These are phyloP conservation scores for Holocentrus rufus DNA, from an alignment of 2,797 vertebrate species.

Conservation along the genomic window DNA sequence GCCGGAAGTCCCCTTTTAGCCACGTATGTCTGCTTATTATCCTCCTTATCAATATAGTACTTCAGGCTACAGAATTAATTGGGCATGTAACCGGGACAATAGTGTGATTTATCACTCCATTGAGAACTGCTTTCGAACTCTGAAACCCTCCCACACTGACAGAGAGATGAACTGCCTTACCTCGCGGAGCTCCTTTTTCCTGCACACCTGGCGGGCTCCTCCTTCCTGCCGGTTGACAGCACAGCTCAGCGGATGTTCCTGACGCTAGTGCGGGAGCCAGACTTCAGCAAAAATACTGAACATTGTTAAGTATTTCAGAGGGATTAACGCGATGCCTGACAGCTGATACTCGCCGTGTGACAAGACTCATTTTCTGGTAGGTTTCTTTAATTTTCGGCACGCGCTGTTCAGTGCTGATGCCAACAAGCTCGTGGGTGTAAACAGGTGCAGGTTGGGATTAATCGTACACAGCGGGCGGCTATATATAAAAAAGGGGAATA, in stretches of 20 bases:
- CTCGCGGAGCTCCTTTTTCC: too few species aligned
- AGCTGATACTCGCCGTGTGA: slow-evolving; percentile 38
- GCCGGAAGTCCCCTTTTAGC: too few species aligned
- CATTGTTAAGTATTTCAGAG: not conserved
- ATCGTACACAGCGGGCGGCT: not conserved
- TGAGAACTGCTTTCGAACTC: too few species aligned
- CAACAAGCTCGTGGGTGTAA: not conserved
- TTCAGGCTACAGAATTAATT: too few species aligned
- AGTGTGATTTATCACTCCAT: too few species aligned
- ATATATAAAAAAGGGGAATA: rapidly evolving
- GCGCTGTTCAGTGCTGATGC: not conserved
- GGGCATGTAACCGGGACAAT: too few species aligned
- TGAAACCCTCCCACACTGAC: too few species aligned
- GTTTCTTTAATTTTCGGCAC: not conserved
- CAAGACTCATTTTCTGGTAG: slow-evolving; percentile 29
- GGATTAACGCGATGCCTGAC: slow-evolving; percentile 27
- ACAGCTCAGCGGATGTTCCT: not conserved
- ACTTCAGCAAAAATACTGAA: not conserved
- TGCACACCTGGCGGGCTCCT: slow-evolving; percentile 58
- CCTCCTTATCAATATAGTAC: too few species aligned
- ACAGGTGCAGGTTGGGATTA: slow-evolving; percentile 51
- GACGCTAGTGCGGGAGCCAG: not conserved
- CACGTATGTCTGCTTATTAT: too few species aligned
- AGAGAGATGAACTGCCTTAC: too few species aligned
- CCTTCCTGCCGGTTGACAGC: slow-evolving; percentile 2